Evolutionary conservation across 2,888 invertebrate genomes (phyloP).

Genomic region (Podabrus alpinus): DNA sequence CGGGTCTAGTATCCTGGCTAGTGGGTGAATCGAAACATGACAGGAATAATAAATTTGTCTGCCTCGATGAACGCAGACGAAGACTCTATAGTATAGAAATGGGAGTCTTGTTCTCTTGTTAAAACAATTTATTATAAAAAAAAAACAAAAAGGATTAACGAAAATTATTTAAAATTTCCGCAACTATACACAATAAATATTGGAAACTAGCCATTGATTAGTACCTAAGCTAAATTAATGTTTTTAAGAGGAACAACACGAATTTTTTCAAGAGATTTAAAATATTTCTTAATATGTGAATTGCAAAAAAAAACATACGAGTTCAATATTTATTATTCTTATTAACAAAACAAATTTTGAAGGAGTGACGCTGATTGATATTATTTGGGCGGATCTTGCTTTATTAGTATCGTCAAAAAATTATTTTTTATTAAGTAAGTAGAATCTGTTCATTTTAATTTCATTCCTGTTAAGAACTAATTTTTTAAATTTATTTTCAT

Average conservation of each 20-base stretch:
- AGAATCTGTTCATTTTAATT: too few relatives aligned
- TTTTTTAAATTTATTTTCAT: too few relatives aligned
- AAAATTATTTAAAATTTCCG: background rate
- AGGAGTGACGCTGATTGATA: too few relatives aligned
- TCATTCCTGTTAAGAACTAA: too few relatives aligned
- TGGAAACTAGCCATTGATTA: background rate
- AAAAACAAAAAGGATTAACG: background rate
- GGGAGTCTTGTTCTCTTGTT: background rate
- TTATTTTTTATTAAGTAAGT: too few relatives aligned
- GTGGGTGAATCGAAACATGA: slow-evolving; percentile 19
- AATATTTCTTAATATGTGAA: background rate
- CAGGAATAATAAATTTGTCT: slow-evolving; percentile 18
- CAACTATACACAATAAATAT: background rate
- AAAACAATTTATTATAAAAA: background rate
- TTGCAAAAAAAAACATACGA: too few relatives aligned
- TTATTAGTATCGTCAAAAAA: too few relatives aligned
- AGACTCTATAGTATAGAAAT: background rate
- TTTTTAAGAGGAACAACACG: background rate
- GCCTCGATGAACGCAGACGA: slow-evolving; percentile 1
- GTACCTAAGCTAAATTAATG: background rate
- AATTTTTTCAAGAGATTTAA: background rate
- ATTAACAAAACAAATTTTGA: too few relatives aligned
- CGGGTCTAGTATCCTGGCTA: slow-evolving; percentile 15
- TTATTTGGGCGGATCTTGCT: too few relatives aligned
- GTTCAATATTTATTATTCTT: too few relatives aligned